phyloP scores from a whole-genome alignment of 2,797 vertebrate genomes.

The Pitangus sulphuratus region DNA sequence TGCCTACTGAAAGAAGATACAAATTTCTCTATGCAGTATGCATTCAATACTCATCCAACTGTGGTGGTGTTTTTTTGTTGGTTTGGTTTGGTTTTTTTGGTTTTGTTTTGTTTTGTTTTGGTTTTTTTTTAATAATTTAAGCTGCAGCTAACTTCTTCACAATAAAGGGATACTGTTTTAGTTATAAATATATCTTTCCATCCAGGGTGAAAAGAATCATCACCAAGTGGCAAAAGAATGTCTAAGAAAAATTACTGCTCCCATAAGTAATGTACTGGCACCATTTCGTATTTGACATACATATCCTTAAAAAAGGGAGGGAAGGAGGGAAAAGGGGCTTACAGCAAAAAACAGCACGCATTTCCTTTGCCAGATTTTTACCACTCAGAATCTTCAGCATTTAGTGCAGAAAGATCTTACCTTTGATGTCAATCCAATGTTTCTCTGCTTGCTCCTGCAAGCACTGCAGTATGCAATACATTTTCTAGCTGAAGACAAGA shows the following conservation, averaged over 20 bases:
- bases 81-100: too few relatives aligned
- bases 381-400: conserved; percentile 26
- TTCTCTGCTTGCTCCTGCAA: conserved; percentile 48
- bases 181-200: not conserved
- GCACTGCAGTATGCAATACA: not conserved
- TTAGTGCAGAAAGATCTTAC: conserved; percentile 9
- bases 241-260: not conserved
- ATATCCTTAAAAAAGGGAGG: not conserved
- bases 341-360: not conserved
- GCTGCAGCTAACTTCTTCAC: not conserved
- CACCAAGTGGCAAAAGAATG: not conserved
- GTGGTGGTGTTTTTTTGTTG: not conserved
- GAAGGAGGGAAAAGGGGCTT: not conserved
- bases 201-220: not conserved
- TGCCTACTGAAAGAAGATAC: not conserved
- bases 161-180: not conserved
- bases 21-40: not conserved
- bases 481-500: conserved; percentile 32
- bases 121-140: not conserved
- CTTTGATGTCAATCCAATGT: conserved; percentile 60
- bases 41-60: not conserved
- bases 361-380: conserved; percentile 40
- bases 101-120: not conserved
- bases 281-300: not conserved
- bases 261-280: not conserved